Evolutionary conservation across 2,888 invertebrate genomes (phyloP).

Genomic region (Chymomyza fuscimana): DNA sequence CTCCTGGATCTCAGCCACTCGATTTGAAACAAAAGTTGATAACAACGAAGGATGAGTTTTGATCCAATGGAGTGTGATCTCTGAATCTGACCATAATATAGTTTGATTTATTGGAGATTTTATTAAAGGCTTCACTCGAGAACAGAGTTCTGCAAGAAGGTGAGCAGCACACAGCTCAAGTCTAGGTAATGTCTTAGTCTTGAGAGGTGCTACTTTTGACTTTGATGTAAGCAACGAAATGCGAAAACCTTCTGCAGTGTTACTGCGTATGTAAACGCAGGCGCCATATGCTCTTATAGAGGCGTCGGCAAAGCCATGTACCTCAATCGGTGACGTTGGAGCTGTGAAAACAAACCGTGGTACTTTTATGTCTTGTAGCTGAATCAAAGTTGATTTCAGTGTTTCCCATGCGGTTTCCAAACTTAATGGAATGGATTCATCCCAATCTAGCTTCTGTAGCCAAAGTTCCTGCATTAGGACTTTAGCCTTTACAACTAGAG

Average conservation of each 20-base stretch:
- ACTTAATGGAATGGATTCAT: neutral
- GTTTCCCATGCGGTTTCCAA: neutral
- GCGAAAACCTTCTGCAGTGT: neutral
- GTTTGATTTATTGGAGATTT: neutral
- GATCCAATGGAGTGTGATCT: neutral
- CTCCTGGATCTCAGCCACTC: too few species aligned
- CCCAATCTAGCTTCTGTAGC: neutral
- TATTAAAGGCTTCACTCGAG: neutral
- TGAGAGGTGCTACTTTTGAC: neutral
- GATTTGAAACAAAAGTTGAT: too few species aligned
- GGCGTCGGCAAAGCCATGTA: neutral
- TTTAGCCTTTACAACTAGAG: too few species aligned
- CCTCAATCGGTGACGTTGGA: conserved; percentile 5
- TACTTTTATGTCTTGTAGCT: neutral
- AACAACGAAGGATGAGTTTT: too few species aligned
- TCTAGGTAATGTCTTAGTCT: neutral
- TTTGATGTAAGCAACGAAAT: neutral
- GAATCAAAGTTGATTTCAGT: neutral
- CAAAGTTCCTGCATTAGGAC: neutral
- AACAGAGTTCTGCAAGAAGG: neutral
- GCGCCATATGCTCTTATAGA: neutral
- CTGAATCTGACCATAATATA: neutral
- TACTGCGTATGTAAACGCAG: conserved; percentile 2
- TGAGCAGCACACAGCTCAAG: conserved; percentile 7
- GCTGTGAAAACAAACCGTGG: neutral